Evolutionary conservation across 2,113 vertebrate genomes (phyloP), one percentile per base, ranked within the genome.

Genomic region (Paracanthobrama guichenoti): DNA sequence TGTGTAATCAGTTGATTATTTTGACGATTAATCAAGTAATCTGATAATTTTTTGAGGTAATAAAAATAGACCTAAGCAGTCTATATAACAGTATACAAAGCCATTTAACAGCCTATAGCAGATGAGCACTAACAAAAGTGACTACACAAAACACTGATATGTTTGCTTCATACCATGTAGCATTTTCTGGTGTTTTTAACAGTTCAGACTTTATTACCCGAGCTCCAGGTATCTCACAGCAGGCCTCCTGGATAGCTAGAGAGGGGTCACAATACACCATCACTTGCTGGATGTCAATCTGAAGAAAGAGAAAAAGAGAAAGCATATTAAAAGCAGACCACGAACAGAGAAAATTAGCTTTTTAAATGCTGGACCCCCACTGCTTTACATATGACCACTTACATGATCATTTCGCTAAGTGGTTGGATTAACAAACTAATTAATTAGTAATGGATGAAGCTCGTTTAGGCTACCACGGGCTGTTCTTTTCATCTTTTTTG

Each of bases 271-370:
- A 99, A 85, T 98, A 99, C 89, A 99, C 89, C 86, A 95, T 94
- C 0, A 94, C 94, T 91, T 99, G 97, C 91, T 98, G 98, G 84
- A 98, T 85, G 89, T 98, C 97, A 28, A 98, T 94, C 98, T 99
- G 91, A 66, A 50, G 9, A 66, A 14, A 3, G 44, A 46, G 16
- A 69, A 28, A 79, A 4, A 35, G 46, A 48, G 76, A 26, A 20
- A 31, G 42, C 5, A n/a, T 44, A 71, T 39, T 62, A 28, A 31
- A 60, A 26, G 26, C 69, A 48, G 42, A 76, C 10, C 50, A 22
- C 11, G 50, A 83, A 57, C 64, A 44, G 60, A 60, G 5, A 20
- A 14, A 66, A 50, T 50, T 0, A 31, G 20, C 60, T 50, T 67
- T 79, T 69, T 31, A 72, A 71, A 59, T 79, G 26, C 83, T 71